These are phyloP conservation scores for Nymphalis polychloros DNA, from an alignment of 2,888 invertebrate species.

Conservation along the genomic window DNA sequence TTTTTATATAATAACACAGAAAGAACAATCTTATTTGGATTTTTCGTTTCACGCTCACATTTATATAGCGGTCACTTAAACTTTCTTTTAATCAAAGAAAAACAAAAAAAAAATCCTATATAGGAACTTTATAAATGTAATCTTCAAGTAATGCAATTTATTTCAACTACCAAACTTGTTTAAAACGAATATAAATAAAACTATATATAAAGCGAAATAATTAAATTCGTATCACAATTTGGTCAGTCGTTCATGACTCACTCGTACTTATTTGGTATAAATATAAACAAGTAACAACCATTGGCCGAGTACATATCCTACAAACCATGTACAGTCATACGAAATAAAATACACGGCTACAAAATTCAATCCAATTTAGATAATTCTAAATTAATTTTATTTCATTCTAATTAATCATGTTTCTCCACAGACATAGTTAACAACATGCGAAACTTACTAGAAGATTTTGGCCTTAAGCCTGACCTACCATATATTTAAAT, in stretches of 20 bases:
- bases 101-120: neutral
- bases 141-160: neutral
- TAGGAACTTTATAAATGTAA: neutral
- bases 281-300: constrained; percentile 17
- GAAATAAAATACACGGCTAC: constrained; percentile 5
- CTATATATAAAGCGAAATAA: constrained; percentile 5
- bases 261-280: constrained; percentile 21
- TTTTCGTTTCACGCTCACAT: too few species aligned
- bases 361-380: neutral
- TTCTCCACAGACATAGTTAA: too few species aligned
- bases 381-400: too few species aligned
- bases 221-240: constrained; percentile 11
- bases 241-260: constrained; percentile 27
- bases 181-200: neutral
- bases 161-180: neutral
- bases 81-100: neutral
- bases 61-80: too few species aligned
- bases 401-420: too few species aligned
- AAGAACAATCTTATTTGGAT: neutral
- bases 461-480: too few species aligned
- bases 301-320: constrained; percentile 19
- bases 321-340: constrained; percentile 21
- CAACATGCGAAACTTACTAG: too few species aligned
- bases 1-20: neutral
- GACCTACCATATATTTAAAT: too few species aligned